Evolutionary conservation across 2,888 invertebrate species (phyloP).

Genomic region (Gari tellinella): DNA sequence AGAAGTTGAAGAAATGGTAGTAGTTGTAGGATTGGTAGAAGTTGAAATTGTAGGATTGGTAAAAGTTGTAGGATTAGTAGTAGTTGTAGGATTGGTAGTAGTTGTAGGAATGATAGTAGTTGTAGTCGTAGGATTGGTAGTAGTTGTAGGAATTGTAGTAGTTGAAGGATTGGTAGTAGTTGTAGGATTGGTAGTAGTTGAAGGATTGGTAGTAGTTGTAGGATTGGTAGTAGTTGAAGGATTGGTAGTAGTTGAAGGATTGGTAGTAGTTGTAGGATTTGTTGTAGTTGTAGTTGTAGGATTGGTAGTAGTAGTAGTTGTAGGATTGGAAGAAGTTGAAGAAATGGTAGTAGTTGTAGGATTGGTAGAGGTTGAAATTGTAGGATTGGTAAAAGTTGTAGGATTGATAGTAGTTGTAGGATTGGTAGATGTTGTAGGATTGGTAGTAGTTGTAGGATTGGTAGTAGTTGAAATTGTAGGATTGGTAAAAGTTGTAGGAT

Average conservation of each 20-base stretch:
- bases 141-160: not conserved
- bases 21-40: not conserved
- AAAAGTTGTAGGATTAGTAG: not conserved
- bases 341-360: conserved; percentile 3
- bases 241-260: not conserved
- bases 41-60: no score
- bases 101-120: not conserved
- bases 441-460: not conserved
- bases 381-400: conserved; percentile 1
- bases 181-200: not conserved
- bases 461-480: not conserved
- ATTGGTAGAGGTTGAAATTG: not conserved
- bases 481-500: not conserved
- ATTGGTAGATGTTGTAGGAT: not conserved
- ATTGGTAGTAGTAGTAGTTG: conserved; percentile 2
- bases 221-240: not conserved
- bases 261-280: not conserved
- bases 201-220: not conserved
- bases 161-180: not conserved
- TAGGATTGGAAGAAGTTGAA: not conserved
- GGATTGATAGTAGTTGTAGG: conserved; percentile 2
- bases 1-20: not conserved
- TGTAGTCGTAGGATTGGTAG: not conserved
- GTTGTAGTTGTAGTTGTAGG: conserved; percentile 6
- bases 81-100: conserved; percentile 3